Evolutionary conservation across 2,888 invertebrate genomes (phyloP), one percentile per base, ranked within the genome.

Genomic region (Patella pellucida): DNA sequence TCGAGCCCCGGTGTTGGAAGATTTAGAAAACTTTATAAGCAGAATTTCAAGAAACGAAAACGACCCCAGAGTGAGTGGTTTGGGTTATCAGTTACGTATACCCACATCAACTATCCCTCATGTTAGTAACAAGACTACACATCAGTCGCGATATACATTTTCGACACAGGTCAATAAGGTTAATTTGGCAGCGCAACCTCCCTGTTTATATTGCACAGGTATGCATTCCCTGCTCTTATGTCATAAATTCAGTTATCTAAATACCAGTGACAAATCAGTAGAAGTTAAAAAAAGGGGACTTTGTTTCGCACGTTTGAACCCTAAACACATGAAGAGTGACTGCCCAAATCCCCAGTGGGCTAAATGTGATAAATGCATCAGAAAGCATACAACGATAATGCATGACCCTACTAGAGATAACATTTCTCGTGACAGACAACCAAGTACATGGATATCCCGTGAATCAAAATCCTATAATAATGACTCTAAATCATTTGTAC

Each of bases 161-260:
- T 62, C 62, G n/a, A 62, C 62, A 16, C 62, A 62, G n/a, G 62
- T 62, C 56, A 56, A 56, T 11, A 56, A 56, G 15, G n/a, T 15
- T n/a, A 56, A 56, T 56, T 56, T 56, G 2, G 56, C 56, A n/a
- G 5, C 56, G 19, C 56, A 56, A 56, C 5, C 56, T 5, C 56
- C 56, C 5, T 56, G 56, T 56, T 19, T 56, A n/a, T 19, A 56
- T 56, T 56, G 56, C 16, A 56, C 16, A 56, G 19, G 19, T 56
- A 19, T n/a, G 16, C 56, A 56, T 56, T n/a, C 56, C 16, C 56
- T 56, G 5, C 15, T 56, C n/a, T n/a, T 1, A 16, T 56, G 56
- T 56, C 16, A 15, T n/a, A 56, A 56, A 56, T 56, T 56, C 15
- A 56, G 19, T n/a, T 0, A 16, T 56, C 15, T 56, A 15, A 56